Conservation (phyloP, 2,113 vertebrate genomes). For the Xiphophorus hellerii region DNA sequence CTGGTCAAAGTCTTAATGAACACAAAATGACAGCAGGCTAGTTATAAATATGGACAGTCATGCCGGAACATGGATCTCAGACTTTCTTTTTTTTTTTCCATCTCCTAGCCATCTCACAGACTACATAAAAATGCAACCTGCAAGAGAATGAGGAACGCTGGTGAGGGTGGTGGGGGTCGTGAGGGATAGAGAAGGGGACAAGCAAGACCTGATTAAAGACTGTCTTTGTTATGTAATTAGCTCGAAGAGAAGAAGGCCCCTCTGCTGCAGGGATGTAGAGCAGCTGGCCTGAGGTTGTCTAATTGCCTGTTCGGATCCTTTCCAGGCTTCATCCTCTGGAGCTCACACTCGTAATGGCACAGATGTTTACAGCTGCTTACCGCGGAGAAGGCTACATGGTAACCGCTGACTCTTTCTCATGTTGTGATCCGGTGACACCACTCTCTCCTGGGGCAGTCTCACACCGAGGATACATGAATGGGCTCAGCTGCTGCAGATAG, state of each 20-base stretch:
- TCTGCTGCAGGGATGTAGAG: constrained; percentile 65
- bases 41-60: constrained; percentile 5
- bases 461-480: constrained; percentile 43
- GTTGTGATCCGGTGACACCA: constrained; percentile 56
- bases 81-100: not conserved
- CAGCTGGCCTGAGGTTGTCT: constrained; percentile 75
- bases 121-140: constrained; percentile 20
- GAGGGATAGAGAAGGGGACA: constrained; percentile 32
- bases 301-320: constrained; percentile 76
- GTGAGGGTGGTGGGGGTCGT: not conserved
- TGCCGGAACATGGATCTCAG: not conserved
- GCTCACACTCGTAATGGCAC: constrained; percentile 65
- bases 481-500: constrained; percentile 50
- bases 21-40: constrained; percentile 20
- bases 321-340: constrained; percentile 68
- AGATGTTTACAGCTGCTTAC: constrained; percentile 72
- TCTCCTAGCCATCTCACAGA: constrained; percentile 13
- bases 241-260: constrained; percentile 65
- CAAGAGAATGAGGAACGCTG: constrained; percentile 31
- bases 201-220: constrained; percentile 74
- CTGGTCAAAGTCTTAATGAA: not conserved
- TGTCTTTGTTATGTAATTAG: constrained; percentile 78
- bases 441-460: constrained; percentile 26
- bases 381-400: constrained; percentile 42
- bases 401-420: constrained; percentile 51